Percentiles rank a stretch among this genome's conserved stretches.
phyloP scores from a whole-genome alignment of 2,888 invertebrate species.

The Pollenia labialis region DNA sequence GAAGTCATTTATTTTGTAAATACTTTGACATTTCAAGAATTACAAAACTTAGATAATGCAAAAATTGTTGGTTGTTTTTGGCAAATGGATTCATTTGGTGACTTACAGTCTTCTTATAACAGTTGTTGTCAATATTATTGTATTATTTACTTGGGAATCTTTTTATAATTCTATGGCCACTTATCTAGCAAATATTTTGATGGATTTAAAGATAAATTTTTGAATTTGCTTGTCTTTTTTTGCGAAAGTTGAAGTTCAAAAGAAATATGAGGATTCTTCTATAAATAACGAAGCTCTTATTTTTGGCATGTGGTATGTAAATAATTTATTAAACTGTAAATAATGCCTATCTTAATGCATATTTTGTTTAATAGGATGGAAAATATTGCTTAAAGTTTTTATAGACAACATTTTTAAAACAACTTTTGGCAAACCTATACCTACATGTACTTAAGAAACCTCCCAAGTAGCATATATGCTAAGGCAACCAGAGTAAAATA shows the following conservation, averaged over 20 bases:
- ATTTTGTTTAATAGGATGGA: too few relatives aligned
- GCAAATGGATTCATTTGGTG: conserved; percentile 22
- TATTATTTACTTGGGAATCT: not conserved
- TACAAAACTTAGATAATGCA: conserved; percentile 18
- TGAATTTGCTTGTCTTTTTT: not conserved
- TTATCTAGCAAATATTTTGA: not conserved
- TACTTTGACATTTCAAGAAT: conserved; percentile 17
- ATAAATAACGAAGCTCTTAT: too few relatives aligned
- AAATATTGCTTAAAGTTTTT: too few relatives aligned
- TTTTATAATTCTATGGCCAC: not conserved
- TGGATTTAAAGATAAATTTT: not conserved
- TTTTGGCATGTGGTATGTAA: too few relatives aligned
- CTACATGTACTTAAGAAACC: too few relatives aligned
- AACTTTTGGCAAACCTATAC: too few relatives aligned
- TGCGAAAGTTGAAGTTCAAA: not conserved
- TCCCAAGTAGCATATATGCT: too few relatives aligned
- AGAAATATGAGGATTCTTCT: not conserved
- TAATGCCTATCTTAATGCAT: too few relatives aligned
- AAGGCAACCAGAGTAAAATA: too few relatives aligned
- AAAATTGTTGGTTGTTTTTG: not conserved
- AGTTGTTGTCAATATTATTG: not conserved
- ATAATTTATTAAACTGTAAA: too few relatives aligned
- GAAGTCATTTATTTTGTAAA: conserved; percentile 6
- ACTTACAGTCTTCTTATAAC: not conserved
- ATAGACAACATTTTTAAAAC: too few relatives aligned